Percentiles rank a stretch among this genome's conserved stretches.
phyloP scores from a whole-genome alignment of 2,888 invertebrate species.

The Agrochola litura region DNA sequence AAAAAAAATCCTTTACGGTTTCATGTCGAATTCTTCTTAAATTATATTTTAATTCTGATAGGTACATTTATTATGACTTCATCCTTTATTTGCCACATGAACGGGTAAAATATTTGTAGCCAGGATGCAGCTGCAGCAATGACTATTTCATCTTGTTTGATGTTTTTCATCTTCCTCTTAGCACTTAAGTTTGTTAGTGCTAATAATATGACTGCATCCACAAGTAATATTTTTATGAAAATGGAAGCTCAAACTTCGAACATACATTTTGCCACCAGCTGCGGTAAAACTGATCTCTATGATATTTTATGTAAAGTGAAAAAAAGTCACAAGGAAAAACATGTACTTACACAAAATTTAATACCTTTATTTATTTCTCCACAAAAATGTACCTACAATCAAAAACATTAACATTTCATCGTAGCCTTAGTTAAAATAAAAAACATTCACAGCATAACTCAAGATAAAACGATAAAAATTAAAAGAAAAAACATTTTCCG shows the following conservation, averaged over 20 bases:
- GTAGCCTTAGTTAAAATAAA: constrained; percentile 26
- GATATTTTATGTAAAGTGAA: not conserved
- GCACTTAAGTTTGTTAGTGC: constrained; percentile 26
- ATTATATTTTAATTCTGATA: not conserved
- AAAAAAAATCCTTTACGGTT: too few species aligned
- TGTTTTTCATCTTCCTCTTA: constrained; percentile 14
- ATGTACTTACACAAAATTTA: not conserved
- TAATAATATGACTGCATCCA: not conserved
- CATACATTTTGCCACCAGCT: not conserved
- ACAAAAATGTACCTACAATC: constrained; percentile 20
- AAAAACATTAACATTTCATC: constrained; percentile 31
- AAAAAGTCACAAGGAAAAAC: not conserved
- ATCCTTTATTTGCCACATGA: not conserved
- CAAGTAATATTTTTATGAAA: constrained; percentile 23
- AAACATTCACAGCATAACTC: constrained; percentile 17
- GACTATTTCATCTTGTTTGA: constrained; percentile 17
- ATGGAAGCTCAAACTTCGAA: not conserved
- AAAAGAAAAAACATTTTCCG: constrained; percentile 23
- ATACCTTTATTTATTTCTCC: not conserved
- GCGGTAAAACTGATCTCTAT: not conserved
- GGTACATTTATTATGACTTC: too few species aligned
- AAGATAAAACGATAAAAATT: constrained; percentile 42
- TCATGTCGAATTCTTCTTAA: not conserved
- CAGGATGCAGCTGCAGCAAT: constrained; percentile 12
- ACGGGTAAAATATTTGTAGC: not conserved